A percentile compares a stretch with the other conserved stretches of the same genome.
Conservation (phyloP, 2,888 invertebrate genomes). For the Ectobius pallidus region DNA sequence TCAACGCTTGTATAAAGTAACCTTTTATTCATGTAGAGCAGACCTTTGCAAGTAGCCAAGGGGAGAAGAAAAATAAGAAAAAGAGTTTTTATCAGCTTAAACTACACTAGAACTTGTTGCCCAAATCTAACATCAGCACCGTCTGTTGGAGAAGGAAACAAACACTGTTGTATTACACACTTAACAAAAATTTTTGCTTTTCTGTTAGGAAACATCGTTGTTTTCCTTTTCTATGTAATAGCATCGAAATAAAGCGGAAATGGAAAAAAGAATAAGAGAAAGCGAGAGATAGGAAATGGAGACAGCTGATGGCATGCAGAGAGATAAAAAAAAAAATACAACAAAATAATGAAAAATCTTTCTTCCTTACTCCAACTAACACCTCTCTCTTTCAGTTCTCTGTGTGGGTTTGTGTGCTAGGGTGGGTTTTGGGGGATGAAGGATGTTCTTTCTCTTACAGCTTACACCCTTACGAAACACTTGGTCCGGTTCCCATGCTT, state of each 20-base stretch:
- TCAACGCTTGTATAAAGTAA: too few relatives aligned
- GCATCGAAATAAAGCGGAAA: too few relatives aligned
- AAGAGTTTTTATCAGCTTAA: neutral
- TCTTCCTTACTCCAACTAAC: neutral
- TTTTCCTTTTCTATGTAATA: too few relatives aligned
- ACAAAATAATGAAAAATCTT: constrained; percentile 19
- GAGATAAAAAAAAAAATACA: neutral
- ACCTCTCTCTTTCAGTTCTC: neutral
- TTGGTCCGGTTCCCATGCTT: constrained; percentile 18
- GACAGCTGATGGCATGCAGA: neutral
- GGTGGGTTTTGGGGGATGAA: neutral
- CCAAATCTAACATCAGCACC: neutral
- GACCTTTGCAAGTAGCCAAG: too few relatives aligned
- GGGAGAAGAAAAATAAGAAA: too few relatives aligned
- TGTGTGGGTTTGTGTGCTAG: neutral
- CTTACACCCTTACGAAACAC: neutral
- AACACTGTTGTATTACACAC: neutral
- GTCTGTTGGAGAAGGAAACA: neutral
- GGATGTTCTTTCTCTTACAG: neutral
- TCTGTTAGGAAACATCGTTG: too few relatives aligned
- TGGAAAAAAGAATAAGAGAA: too few relatives aligned
- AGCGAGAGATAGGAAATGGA: too few relatives aligned
- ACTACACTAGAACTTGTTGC: constrained; percentile 14
- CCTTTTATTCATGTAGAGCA: too few relatives aligned
- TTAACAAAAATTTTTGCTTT: neutral